Base-by-base conservation (phyloP, 2,797 vertebrate genomes). In the Cirrhinus mrigala region DNA sequence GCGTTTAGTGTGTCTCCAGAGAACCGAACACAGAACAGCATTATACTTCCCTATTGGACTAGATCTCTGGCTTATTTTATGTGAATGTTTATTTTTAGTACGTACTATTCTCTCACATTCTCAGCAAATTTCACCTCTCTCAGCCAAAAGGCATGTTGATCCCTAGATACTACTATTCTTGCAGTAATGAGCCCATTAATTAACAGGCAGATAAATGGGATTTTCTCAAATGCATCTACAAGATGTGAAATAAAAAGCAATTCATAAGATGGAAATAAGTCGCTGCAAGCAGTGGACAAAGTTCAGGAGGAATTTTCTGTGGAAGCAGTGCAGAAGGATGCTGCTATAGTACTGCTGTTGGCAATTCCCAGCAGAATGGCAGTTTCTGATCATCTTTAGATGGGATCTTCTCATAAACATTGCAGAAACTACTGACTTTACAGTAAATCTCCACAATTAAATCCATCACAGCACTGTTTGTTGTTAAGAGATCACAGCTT, bases 1-100 rank as follows among this genome's bases (percentile, higher is more conserved):
- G 6, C 40, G 46, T 86, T 78, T 58, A 86, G 77, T n/a, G 44
- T 11, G 40, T 84, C 87, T 88, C 85, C 29, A 27, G 76, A 84
- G 87, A 83, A 56, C 56, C 73, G 40, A 84, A 87, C 37, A 1
- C 82, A 81, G 58, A 83, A 60, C 54, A 24, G 18, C 27, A 1
- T 85, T 71, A 71, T 54, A 82, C 80, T 87, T 87, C 71, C 81
- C 78, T 79, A 85, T 87, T 88, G 75, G 88, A 86, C 87, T 86
- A 81, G 82, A 93, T 93, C 92, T 94, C 89, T 89, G 90, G 94
- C 91, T 93, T 88, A 90, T 90, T 91, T 71, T 1, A 82, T 89
- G 91, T 92, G 90, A 93, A 91, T 68, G 79, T 86, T 83, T 88
- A 84, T 90, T 85, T 87, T 84, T 86, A 16, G 85, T 83, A 46